Percentiles rank a stretch among this genome's conserved stretches.
Evolutionary conservation across 2,113 vertebrate genomes (phyloP).

Genomic region (Hoplias malabaricus): DNA sequence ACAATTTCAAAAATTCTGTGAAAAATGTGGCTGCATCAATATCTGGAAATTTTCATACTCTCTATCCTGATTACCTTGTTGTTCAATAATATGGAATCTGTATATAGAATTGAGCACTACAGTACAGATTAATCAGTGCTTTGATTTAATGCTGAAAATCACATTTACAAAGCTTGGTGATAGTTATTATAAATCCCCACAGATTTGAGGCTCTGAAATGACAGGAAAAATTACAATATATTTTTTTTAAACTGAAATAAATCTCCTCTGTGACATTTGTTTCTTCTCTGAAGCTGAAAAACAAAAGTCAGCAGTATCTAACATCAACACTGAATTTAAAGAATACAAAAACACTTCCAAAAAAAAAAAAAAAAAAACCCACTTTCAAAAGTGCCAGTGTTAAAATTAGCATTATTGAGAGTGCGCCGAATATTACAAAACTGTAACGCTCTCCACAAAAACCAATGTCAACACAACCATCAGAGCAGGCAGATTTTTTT

Average conservation of each 20-base stretch:
- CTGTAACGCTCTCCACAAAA: constrained; percentile 40
- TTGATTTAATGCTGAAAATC: constrained; percentile 63
- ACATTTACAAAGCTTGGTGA: constrained; percentile 49
- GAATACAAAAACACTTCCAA: constrained; percentile 73
- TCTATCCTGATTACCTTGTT: not conserved
- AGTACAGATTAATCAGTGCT: not conserved
- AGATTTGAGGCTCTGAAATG: not conserved
- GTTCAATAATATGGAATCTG: not conserved
- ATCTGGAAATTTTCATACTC: too few relatives aligned
- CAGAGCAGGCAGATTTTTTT: constrained; percentile 17
- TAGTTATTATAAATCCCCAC: constrained; percentile 1
- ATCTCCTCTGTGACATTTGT: constrained; percentile 12
- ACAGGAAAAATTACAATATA: not conserved
- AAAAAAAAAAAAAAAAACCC: constrained; percentile 65
- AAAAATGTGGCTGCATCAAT: too few relatives aligned
- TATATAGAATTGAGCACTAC: not conserved
- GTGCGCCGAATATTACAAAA: constrained; percentile 46
- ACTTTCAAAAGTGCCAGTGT: constrained; percentile 77
- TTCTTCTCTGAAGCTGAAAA: constrained; percentile 41
- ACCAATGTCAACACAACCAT: constrained; percentile 38
- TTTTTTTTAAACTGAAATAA: constrained; percentile 34
- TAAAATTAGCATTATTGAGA: constrained; percentile 66
- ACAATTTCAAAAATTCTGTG: too few relatives aligned
- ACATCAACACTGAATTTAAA: constrained; percentile 37
- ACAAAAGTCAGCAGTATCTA: constrained; percentile 46